Evolutionary conservation across 2,797 vertebrate genomes (phyloP), one percentile per base, ranked within the genome.

Genomic region (Ctenopoma kingsleyae): DNA sequence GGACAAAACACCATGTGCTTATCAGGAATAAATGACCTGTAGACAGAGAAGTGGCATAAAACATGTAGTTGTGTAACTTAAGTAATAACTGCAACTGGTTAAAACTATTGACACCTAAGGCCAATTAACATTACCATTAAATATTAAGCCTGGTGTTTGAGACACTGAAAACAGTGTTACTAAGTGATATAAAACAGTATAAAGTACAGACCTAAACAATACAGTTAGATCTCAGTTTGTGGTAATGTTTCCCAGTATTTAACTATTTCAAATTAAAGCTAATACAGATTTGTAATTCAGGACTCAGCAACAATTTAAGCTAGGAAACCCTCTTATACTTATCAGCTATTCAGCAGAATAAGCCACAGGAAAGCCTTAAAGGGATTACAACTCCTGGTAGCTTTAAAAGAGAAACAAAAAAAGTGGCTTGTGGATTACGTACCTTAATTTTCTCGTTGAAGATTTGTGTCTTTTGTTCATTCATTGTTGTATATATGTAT

Each of bases 1-100:
- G 98, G 97, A 85, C 97, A 99, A 90, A 97, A 98, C 75, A 98
- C 98, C 95, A 99, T 92, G 91, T 99, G 97, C 88, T 99, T 95
- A 88, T 99, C 98, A 0, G 98, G 98, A 82, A 99, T 99, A 87
- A 99, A 99, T 25, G 97, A 99, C 87, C 98, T 99, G 79, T 32
- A 52, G 32, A 71, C 41, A 83, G 17, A 54, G 22, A 69, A 30
- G 22, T 10, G 35, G 44, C 53, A 53, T 54, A 6, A 0, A 44
- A 25, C 2, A 43, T 1, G 25, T 27, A 61, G 13, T 52, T 11
- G 43, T 16, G 38, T 11, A 48, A 35, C 11, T 8, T 6, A n/a
- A 44, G n/a, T 41, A 0, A 23, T 6, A n/a, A 41, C 8, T 10
- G 17, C 6, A 6, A 16, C 22, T 50, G 2, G 10, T 36, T 53